Evolutionary conservation across 2,888 invertebrate genomes (phyloP).

Genomic region (Tineola bisselliella): DNA sequence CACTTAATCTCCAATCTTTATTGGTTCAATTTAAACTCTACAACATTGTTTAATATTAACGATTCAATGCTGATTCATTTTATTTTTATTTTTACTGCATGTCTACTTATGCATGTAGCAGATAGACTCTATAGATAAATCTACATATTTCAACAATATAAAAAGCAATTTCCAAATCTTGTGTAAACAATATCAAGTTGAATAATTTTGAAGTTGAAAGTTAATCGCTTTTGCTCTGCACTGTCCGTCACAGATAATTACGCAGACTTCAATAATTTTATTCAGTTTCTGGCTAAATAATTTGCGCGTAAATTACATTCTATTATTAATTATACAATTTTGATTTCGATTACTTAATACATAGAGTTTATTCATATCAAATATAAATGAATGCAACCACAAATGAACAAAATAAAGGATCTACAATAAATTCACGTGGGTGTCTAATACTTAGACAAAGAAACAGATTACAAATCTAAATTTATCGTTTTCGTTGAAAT

Average conservation of each 20-base stretch:
- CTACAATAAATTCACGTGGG: too few relatives aligned
- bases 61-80: too few relatives aligned
- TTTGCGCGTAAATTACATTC: not conserved
- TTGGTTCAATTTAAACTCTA: too few relatives aligned
- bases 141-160: too few relatives aligned
- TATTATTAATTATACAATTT: not conserved
- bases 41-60: too few relatives aligned
- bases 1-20: not conserved
- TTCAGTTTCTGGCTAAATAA: not conserved
- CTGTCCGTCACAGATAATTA: slow-evolving; percentile 4
- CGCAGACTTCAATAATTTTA: not conserved
- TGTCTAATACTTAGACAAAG: too few relatives aligned
- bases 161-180: not conserved
- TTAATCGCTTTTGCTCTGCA: not conserved
- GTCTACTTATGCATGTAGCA: too few relatives aligned
- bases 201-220: not conserved
- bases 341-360: too few relatives aligned
- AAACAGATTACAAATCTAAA: not conserved
- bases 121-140: too few relatives aligned
- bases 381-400: not conserved
- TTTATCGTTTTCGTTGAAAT: not conserved
- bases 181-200: not conserved
- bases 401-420: not conserved
- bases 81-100: too few relatives aligned
- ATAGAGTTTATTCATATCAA: too few relatives aligned